These are phyloP conservation scores for Dinocampus coccinellae DNA, from an alignment of 2,888 invertebrate genomes.

Conservation along the genomic window DNA sequence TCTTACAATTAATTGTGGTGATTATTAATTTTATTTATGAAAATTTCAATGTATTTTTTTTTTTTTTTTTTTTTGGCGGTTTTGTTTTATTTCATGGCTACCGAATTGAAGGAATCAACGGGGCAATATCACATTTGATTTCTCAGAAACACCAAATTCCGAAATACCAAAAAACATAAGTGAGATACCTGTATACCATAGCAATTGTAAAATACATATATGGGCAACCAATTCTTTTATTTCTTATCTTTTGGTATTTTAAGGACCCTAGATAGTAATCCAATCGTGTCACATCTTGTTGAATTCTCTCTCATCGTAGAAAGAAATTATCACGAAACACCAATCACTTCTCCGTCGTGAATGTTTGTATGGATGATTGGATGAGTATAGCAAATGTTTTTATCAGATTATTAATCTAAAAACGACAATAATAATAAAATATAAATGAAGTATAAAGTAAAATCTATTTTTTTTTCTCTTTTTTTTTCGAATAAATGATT, in stretches of 20 bases:
- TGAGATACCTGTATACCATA: slow-evolving; percentile 6
- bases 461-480: no score
- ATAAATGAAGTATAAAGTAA: no score
- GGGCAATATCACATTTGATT: not conserved
- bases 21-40: slow-evolving; percentile 55
- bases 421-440: no score
- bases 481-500: no score
- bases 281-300: slow-evolving; percentile 19
- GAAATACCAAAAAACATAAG: not conserved
- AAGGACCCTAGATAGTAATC: slow-evolving; percentile 16
- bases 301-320: not conserved
- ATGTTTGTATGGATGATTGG: not conserved
- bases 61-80: not conserved
- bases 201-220: no score
- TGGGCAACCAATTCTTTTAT: not conserved
- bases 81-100: slow-evolving; percentile 39
- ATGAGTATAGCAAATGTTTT: no score
- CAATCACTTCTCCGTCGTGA: not conserved
- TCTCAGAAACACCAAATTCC: not conserved
- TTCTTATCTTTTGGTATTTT: slow-evolving; percentile 21
- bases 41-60: not conserved
- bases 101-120: slow-evolving; percentile 20
- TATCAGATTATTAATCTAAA: no score
- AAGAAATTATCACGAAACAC: not conserved
- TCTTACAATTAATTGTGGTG: slow-evolving; percentile 51